Evolutionary conservation across 2,888 invertebrate genomes (phyloP), one percentile per base, ranked within the genome.

Genomic region (Willowsia nigromaculata): DNA sequence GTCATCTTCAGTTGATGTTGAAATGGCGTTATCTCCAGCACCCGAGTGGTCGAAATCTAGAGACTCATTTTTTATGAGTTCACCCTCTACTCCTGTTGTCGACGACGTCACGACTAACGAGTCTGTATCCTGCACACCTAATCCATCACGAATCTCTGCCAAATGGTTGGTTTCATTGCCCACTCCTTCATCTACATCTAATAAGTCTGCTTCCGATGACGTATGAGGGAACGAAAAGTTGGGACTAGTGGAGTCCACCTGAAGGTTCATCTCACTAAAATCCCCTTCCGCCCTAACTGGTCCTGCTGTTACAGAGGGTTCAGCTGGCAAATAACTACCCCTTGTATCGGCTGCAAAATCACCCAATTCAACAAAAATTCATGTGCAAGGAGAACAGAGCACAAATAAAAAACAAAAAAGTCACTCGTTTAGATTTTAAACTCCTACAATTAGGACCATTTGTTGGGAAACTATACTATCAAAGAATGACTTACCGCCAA

Each of bases 171-270:
- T 56, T 15, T 89, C 89, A 18, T 37, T 65, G 0, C 76, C 89
- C 27, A 89, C 85, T 0, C 85, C 85, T 76, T 89, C 89, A 43
- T 89, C 89, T 6, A 30, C 85, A 15, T 89, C 89, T 18, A 89
- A 53, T 15, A 85, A 18, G 22, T 82, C 89, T 6, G 80, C 18
- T 40, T 85, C 85, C 18, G 82, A 65, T 1, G 89, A 74, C n/a
- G 59, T 18, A 40, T 89, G 89, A 47, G 89, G 89, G 40, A 62
- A 86, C 0, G 80, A 6, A 33, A 82, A 89, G 18, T 62, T 82
- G 6, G 82, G 59, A 18, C 82, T 85, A 9, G 89, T 89, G 0
- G 89, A 89, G 50, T 89, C 89, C 3, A 89, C 89, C 27, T 85
- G 89, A 13, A 85, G 76, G 59, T 89, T 86, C 43, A 71, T 53